phyloP scores from a whole-genome alignment of 1,140 invertebrate species.

The Papilio aristodemus region DNA sequence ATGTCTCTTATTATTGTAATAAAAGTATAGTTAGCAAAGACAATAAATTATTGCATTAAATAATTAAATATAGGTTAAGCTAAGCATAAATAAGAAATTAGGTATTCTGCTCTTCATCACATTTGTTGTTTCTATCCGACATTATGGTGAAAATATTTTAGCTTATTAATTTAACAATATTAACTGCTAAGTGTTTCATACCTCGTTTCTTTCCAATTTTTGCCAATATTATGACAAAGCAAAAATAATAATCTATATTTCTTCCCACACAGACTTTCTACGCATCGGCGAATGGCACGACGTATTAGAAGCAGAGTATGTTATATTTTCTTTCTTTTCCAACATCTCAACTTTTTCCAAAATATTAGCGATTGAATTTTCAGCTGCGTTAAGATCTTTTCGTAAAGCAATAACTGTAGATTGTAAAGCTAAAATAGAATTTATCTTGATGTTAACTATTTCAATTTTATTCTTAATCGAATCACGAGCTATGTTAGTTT shows the following conservation, averaged over 20 bases:
- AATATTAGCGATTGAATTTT: conserved; percentile 45
- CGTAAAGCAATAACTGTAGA: conserved; percentile 46
- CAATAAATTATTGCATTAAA: no score
- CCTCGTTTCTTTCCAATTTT: no score
- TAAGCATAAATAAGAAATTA: no score
- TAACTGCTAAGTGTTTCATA: no score
- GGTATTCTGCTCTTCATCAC: no score
- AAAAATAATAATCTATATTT: neutral
- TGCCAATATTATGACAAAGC: neutral
- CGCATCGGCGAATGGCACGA: neutral
- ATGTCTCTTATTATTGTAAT: no score
- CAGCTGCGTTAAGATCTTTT: conserved; percentile 49
- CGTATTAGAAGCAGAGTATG: neutral
- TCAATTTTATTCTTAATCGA: conserved; percentile 55
- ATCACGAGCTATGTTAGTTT: conserved; percentile 49
- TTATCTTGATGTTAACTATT: conserved; percentile 58
- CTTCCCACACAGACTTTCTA: conserved; percentile 27
- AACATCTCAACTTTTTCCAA: conserved; percentile 51
- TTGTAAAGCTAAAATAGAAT: conserved; percentile 57
- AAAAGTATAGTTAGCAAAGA: no score
- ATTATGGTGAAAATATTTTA: no score
- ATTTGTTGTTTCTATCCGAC: no score
- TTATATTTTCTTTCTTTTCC: conserved; percentile 35
- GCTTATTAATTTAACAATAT: no score
- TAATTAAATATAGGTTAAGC: no score